Percentiles rank a stretch among this genome's conserved stretches.
phyloP scores from a whole-genome alignment of 2,888 invertebrate genomes.

The Caenorhabditis japonica region DNA sequence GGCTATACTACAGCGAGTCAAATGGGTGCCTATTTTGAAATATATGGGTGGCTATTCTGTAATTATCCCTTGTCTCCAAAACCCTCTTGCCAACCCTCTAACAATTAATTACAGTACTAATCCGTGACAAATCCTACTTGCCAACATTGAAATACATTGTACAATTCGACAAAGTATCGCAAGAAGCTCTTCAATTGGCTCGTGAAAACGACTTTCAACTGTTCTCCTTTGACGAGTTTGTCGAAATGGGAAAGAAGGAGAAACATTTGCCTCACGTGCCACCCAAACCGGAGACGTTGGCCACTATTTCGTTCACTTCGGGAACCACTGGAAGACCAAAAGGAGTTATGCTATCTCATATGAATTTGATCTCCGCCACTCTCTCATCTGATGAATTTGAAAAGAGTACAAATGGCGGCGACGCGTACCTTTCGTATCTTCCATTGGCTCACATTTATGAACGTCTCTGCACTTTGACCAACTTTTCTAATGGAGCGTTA shows the following conservation, averaged over 20 bases:
- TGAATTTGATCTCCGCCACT: slow-evolving; percentile 29
- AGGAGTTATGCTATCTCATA: slow-evolving; percentile 47
- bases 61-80: too few relatives aligned
- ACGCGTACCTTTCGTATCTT: slow-evolving; percentile 42
- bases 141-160: slow-evolving; percentile 38
- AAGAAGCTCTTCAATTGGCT: slow-evolving; percentile 24
- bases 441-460: slow-evolving; percentile 52
- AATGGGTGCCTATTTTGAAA: too few relatives aligned
- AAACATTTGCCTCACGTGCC: slow-evolving; percentile 36
- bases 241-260: slow-evolving; percentile 30
- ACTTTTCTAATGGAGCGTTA: slow-evolving; percentile 31
- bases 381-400: slow-evolving; percentile 35
- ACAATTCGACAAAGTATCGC: slow-evolving; percentile 21
- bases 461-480: slow-evolving; percentile 28
- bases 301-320: slow-evolving; percentile 52
- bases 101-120: slow-evolving; percentile 26
- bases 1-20: too few relatives aligned
- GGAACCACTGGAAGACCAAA: slow-evolving; percentile 55
- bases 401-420: background rate
- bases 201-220: slow-evolving; percentile 32
- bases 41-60: too few relatives aligned
- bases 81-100: too few relatives aligned
- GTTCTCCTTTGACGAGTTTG: slow-evolving; percentile 30
- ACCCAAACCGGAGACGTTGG: slow-evolving; percentile 43
- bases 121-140: slow-evolving; percentile 29